A percentile compares a stretch with the other conserved stretches of the same genome.
These are phyloP conservation scores for Drosophila subsilvestris DNA, from an alignment of 2,888 invertebrate genomes.

Conservation along the genomic window DNA sequence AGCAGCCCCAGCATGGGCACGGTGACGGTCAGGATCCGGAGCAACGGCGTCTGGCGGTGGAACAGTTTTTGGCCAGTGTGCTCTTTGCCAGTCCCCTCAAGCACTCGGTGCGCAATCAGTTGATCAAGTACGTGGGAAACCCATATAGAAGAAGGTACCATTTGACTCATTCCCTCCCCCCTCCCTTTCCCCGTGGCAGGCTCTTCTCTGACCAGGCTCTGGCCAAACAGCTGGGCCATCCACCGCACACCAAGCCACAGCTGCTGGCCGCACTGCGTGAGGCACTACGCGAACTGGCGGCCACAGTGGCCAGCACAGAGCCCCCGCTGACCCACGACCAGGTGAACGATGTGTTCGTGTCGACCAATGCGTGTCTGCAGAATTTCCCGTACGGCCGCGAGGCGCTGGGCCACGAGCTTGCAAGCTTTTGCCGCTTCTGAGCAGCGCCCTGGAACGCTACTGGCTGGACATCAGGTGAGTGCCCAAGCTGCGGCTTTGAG, in stretches of 20 bases:
- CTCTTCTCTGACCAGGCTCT: slow-evolving; percentile 51
- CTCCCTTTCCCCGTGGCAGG: slow-evolving; percentile 22
- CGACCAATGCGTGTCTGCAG: slow-evolving; percentile 80
- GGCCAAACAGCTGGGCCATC: slow-evolving; percentile 9
- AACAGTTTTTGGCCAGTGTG: slow-evolving; percentile 78
- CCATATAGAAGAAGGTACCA: neutral
- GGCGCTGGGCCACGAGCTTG: slow-evolving; percentile 68
- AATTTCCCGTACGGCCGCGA: slow-evolving; percentile 81
- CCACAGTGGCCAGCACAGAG: neutral
- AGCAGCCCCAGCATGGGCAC: neutral
- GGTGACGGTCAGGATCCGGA: neutral
- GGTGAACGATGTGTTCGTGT: slow-evolving; percentile 71
- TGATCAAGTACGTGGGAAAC: slow-evolving; percentile 76
- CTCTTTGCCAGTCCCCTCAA: slow-evolving; percentile 81
- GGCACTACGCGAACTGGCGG: slow-evolving; percentile 57
- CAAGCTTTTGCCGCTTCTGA: slow-evolving; percentile 72
- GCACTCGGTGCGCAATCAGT: slow-evolving; percentile 83
- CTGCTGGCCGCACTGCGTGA: slow-evolving; percentile 61
- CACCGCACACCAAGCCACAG: slow-evolving; percentile 39
- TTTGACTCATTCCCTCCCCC: neutral
- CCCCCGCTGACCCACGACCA: slow-evolving; percentile 37
- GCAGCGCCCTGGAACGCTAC: slow-evolving; percentile 71
- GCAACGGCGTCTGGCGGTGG: neutral
- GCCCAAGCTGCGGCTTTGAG: neutral
- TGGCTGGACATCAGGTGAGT: slow-evolving; percentile 72